These are phyloP conservation scores for Pempheris klunzingeri DNA, from an alignment of 2,797 vertebrate genomes.

Conservation along the genomic window DNA sequence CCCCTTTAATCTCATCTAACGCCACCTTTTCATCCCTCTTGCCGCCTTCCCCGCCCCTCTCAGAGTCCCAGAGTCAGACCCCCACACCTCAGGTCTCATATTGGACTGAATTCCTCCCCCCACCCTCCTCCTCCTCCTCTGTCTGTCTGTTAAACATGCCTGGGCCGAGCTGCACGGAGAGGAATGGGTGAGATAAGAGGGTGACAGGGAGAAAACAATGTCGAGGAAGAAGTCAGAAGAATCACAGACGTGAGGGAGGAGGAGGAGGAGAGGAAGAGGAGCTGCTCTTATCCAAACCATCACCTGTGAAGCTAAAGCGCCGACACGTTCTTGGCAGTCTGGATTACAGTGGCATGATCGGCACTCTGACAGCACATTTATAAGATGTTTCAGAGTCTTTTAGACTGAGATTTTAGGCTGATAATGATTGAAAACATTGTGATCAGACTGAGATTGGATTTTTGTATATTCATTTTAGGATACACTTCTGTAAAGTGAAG, in stretches of 20 bases:
- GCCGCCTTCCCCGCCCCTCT: neutral
- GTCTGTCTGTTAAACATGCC: constrained; percentile 53
- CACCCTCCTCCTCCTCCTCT: constrained; percentile 2
- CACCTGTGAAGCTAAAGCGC: constrained; percentile 21
- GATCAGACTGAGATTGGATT: neutral
- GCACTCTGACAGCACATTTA: neutral
- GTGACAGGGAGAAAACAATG: constrained; percentile 48
- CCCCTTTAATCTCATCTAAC: constrained; percentile 18
- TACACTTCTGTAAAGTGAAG: neutral
- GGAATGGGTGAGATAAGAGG: constrained; percentile 54
- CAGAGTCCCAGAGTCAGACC: neutral
- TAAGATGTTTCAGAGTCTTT: neutral
- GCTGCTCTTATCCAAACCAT: constrained; percentile 42
- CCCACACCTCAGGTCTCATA: constrained; percentile 8
- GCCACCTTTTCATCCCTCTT: constrained; percentile 4
- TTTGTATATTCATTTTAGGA: neutral
- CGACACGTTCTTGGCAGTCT: constrained; percentile 4
- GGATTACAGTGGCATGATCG: constrained; percentile 10
- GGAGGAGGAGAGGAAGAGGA: neutral
- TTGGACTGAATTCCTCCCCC: constrained; percentile 23
- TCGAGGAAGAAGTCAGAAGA: constrained; percentile 23
- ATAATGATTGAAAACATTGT: neutral
- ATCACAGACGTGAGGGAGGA: constrained; percentile 2
- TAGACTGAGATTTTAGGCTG: neutral
- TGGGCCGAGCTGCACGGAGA: constrained; percentile 53